Evolutionary conservation across 2,113 vertebrate genomes (phyloP).

Genomic region (Nansenia antarctica): DNA sequence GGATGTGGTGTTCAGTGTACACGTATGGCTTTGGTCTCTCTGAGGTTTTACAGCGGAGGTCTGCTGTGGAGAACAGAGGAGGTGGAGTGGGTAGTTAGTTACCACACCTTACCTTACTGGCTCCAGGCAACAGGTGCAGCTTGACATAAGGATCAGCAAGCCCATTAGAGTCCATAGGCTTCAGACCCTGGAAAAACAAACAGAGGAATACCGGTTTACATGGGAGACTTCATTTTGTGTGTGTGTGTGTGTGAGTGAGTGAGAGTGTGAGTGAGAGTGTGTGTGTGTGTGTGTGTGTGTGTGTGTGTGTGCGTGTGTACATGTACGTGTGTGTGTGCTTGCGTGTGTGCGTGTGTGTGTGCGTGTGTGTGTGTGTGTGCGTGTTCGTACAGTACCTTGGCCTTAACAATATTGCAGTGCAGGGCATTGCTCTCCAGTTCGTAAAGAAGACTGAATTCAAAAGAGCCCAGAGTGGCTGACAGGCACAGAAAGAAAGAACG

Average conservation of each 20-base stretch:
- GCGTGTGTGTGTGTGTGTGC: background rate
- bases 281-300: slow-evolving; percentile 3
- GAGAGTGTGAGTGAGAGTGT: background rate
- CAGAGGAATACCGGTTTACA: slow-evolving; percentile 18
- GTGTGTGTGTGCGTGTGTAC: background rate
- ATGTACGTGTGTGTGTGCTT: slow-evolving; percentile 2
- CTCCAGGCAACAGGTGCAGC: slow-evolving; percentile 91
- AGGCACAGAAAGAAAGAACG: background rate
- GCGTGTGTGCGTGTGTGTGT: background rate
- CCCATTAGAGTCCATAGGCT: slow-evolving; percentile 96
- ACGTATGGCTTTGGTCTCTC: no score
- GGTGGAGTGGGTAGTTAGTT: no score
- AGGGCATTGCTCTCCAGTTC: slow-evolving; percentile 91
- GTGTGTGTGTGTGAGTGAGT: background rate
- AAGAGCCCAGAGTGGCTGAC: slow-evolving; percentile 88
- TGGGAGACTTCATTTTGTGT: slow-evolving; percentile 36
- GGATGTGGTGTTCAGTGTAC: no score
- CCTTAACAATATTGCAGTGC: slow-evolving; percentile 90
- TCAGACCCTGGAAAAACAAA: slow-evolving; percentile 81
- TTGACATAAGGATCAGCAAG: slow-evolving; percentile 95
- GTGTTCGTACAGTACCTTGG: slow-evolving; percentile 80
- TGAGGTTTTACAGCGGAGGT: no score
- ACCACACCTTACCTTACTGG: slow-evolving; percentile 99
- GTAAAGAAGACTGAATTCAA: slow-evolving; percentile 92
- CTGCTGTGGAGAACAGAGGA: background rate